Conservation (phyloP, 2,888 invertebrate genomes). For the Schizaphis graminum region DNA sequence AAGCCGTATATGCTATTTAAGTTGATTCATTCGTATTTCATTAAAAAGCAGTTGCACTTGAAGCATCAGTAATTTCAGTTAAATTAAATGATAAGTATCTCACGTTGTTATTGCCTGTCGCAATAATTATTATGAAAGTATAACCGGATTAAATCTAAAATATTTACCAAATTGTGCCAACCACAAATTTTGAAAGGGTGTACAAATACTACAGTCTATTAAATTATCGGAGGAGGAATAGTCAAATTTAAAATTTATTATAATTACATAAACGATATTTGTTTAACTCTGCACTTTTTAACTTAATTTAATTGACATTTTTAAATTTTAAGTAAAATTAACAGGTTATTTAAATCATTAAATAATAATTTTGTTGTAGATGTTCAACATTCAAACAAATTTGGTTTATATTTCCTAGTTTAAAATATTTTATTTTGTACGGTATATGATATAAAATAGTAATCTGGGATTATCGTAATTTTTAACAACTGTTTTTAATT, state of each 20-base stretch:
- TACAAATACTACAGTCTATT: constrained; percentile 9
- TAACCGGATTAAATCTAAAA: background rate
- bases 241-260: background rate
- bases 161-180: background rate
- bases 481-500: background rate
- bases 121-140: constrained; percentile 43
- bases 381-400: background rate
- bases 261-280: background rate
- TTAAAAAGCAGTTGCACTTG: constrained; percentile 37
- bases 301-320: background rate
- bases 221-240: background rate
- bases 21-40: constrained; percentile 6
- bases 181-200: background rate
- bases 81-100: constrained; percentile 59
- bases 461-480: background rate
- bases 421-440: background rate
- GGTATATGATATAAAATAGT: background rate
- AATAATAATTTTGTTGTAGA: background rate
- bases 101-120: constrained; percentile 10
- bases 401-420: background rate
- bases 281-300: background rate
- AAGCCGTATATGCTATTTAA: background rate
- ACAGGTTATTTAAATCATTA: background rate
- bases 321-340: background rate
- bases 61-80: constrained; percentile 43